Conservation (phyloP, 2,113 vertebrate species). For the Coryphaenoides rupestris region DNA sequence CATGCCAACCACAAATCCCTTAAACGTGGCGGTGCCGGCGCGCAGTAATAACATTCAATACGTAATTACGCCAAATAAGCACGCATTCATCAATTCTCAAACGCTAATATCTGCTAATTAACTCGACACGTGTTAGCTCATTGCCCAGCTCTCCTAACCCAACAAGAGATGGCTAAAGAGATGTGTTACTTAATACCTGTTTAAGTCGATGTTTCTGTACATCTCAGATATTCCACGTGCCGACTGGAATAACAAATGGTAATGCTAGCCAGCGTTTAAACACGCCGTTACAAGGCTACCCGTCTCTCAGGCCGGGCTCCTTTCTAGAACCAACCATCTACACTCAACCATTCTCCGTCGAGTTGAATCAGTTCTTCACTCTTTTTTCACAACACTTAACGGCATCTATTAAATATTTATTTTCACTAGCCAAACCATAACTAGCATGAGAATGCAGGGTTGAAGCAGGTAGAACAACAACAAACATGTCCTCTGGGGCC, state of each 20-base stretch:
- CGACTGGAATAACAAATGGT: constrained; percentile 16
- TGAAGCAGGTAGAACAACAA: no score
- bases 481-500: no score
- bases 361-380: no score
- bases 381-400: no score
- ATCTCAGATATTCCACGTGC: constrained; percentile 7
- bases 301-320: no score
- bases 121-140: constrained; percentile 49
- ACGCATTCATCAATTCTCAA: constrained; percentile 52
- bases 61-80: constrained; percentile 50
- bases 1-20: constrained; percentile 41
- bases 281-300: not conserved
- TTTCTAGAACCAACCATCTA: no score
- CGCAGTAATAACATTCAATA: constrained; percentile 45
- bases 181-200: constrained; percentile 47
- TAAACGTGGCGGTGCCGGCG: constrained; percentile 40
- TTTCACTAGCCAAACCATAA: no score
- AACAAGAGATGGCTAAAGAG: constrained; percentile 46
- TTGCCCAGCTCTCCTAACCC: constrained; percentile 45
- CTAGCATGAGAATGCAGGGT: no score
- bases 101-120: constrained; percentile 50
- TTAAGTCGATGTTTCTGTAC: constrained; percentile 45
- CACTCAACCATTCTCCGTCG: no score
- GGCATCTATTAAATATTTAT: no score
- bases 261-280: not conserved